Conservation (phyloP, 2,888 invertebrate species). For the Drosophila aldrichi region DNA sequence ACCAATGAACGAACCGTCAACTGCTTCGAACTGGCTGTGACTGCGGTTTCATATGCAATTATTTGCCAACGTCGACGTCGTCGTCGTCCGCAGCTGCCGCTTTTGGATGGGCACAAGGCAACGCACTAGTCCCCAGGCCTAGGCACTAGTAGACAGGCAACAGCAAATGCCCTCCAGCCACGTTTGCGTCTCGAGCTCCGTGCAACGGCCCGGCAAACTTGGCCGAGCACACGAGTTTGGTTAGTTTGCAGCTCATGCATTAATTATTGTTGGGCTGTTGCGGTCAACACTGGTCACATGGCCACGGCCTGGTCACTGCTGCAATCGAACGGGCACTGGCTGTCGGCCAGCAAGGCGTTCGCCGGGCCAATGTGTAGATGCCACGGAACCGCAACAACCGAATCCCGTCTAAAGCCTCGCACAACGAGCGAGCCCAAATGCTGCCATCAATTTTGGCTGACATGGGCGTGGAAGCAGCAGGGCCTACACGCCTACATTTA, state of each 20-base stretch:
- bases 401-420: constrained; percentile 35
- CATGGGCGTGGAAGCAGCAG: not conserved
- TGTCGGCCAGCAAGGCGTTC: constrained; percentile 25
- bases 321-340: constrained; percentile 32
- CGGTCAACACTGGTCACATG: constrained; percentile 53
- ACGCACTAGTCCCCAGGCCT: constrained; percentile 32
- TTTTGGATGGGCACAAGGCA: constrained; percentile 15
- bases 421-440: constrained; percentile 44
- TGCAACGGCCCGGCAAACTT: constrained; percentile 15
- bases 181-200: constrained; percentile 14
- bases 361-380: constrained; percentile 19
- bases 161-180: constrained; percentile 20
- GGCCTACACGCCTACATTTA: constrained; percentile 63
- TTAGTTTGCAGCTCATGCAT: constrained; percentile 79
- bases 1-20: constrained; percentile 53
- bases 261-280: constrained; percentile 78
- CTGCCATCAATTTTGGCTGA: constrained; percentile 55
- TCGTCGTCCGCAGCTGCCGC: constrained; percentile 43
- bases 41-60: constrained; percentile 79
- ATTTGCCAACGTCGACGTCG: constrained; percentile 52
- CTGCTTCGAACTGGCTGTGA: constrained; percentile 65
- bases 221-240: constrained; percentile 51
- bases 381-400: constrained; percentile 37
- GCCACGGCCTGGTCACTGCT: constrained; percentile 20
- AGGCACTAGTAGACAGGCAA: not conserved